phyloP scores from a whole-genome alignment of 2,797 vertebrate genomes.

The Tarsius wallacei region DNA sequence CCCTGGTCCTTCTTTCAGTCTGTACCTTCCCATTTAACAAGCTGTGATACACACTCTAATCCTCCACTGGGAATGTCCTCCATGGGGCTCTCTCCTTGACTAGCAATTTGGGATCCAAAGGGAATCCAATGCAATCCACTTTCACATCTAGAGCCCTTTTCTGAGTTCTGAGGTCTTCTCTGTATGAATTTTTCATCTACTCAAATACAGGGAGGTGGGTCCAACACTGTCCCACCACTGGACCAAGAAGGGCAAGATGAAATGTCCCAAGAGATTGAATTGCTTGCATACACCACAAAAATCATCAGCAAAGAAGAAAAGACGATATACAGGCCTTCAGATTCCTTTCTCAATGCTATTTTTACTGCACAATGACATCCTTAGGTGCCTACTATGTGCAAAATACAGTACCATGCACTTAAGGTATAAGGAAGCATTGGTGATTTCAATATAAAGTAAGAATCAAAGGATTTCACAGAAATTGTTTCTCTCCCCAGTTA shows the following conservation, averaged over 20 bases:
- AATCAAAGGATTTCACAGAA: constrained; percentile 11
- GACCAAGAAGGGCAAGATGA: background rate
- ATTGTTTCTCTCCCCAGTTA: background rate
- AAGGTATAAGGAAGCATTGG: background rate
- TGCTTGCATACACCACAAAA: constrained; percentile 5
- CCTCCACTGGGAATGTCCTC: background rate
- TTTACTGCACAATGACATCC: background rate
- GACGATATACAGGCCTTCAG: background rate
- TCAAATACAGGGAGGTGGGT: background rate
- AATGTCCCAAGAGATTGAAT: background rate
- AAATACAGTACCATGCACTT: constrained; percentile 13
- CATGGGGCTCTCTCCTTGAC: background rate
- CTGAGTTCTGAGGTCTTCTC: background rate
- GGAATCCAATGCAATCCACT: background rate
- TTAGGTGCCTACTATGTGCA: background rate
- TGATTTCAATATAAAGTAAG: constrained; percentile 32
- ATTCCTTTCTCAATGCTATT: background rate
- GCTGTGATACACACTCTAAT: background rate
- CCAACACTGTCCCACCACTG: background rate
- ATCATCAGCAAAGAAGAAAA: background rate
- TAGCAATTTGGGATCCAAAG: background rate
- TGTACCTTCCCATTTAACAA: background rate
- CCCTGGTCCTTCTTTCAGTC: background rate
- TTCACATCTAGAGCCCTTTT: constrained; percentile 1
- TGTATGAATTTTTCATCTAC: background rate